These are phyloP conservation scores for Anthophora plumipes DNA, from an alignment of 2,888 invertebrate genomes.

Conservation along the genomic window DNA sequence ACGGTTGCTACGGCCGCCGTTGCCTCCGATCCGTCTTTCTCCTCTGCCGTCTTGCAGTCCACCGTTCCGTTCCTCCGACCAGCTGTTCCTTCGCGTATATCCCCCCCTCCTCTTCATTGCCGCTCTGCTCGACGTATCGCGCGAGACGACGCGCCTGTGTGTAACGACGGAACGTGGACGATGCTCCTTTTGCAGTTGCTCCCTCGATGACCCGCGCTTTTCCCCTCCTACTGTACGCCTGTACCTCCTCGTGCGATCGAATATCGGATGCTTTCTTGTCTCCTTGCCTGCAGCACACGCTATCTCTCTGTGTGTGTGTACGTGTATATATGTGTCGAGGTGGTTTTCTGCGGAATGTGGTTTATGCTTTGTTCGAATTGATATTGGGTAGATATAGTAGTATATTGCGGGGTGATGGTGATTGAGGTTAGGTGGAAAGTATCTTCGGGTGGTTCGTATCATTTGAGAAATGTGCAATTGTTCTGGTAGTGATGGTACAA, in stretches of 20 bases:
- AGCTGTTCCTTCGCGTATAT: not conserved
- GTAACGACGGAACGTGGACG: constrained; percentile 63
- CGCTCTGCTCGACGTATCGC: constrained; percentile 28
- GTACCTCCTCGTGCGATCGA: constrained; percentile 39
- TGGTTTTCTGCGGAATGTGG: not conserved
- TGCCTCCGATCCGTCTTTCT: constrained; percentile 57
- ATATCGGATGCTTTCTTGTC: constrained; percentile 62
- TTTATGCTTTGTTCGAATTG: not conserved
- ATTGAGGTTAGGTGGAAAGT: too few relatives aligned
- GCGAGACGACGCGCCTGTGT: constrained; percentile 11
- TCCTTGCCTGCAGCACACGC: constrained; percentile 42
- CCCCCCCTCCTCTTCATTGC: constrained; percentile 9
- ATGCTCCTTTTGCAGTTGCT: constrained; percentile 65
- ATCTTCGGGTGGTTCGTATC: too few relatives aligned
- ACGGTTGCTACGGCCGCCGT: constrained; percentile 67
- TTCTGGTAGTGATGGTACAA: too few relatives aligned
- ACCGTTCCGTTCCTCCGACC: constrained; percentile 17
- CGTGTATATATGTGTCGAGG: not conserved
- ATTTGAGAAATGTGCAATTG: too few relatives aligned
- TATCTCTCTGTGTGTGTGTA: not conserved
- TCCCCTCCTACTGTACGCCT: constrained; percentile 16
- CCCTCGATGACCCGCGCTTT: constrained; percentile 67
- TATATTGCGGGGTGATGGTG: too few relatives aligned
- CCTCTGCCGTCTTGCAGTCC: constrained; percentile 7
- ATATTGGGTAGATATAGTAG: too few relatives aligned